phyloP scores from a whole-genome alignment of 92 coral and sea anemone genomes.

The Siderastrea radians region DNA sequence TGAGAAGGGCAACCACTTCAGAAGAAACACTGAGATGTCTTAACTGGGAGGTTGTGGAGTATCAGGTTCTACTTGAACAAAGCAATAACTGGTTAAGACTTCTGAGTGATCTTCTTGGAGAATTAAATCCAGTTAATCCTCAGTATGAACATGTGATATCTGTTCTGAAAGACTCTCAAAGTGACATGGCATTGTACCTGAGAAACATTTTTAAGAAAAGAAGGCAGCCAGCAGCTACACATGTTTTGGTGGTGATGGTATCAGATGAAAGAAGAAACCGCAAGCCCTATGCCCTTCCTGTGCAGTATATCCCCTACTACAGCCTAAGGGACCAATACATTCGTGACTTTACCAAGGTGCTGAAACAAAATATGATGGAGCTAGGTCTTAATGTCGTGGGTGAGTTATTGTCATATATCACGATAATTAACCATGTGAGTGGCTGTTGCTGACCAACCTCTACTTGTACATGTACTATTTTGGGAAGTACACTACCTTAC shows the following conservation, averaged over 20 bases:
- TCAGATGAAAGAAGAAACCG: constrained; percentile 66
- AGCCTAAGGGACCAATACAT: constrained; percentile 59
- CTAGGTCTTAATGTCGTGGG: constrained; percentile 20
- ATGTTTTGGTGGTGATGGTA: constrained; percentile 71
- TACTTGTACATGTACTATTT: too few relatives aligned
- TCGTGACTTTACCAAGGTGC: constrained; percentile 46
- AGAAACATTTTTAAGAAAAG: constrained; percentile 66
- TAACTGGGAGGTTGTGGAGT: constrained; percentile 67
- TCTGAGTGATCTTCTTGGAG: constrained; percentile 25
- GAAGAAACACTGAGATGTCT: constrained; percentile 54
- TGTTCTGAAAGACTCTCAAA: constrained; percentile 27
- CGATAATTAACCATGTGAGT: neutral
- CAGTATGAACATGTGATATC: constrained; percentile 6
- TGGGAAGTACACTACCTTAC: too few relatives aligned
- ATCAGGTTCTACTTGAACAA: constrained; percentile 58
- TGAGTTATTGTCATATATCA: neutral
- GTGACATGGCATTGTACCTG: constrained; percentile 31
- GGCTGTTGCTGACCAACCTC: too few relatives aligned
- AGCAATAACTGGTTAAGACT: constrained; percentile 22
- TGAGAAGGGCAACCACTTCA: constrained; percentile 23
- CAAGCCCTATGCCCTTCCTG: constrained; percentile 76
- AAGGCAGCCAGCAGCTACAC: constrained; percentile 58
- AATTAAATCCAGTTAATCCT: constrained; percentile 20
- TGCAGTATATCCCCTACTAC: constrained; percentile 46
- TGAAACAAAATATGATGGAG: constrained; percentile 56